Evolutionary conservation across 2,888 invertebrate genomes (phyloP), one percentile per base, ranked within the genome.

Genomic region (Microctonus aethiopoides): DNA sequence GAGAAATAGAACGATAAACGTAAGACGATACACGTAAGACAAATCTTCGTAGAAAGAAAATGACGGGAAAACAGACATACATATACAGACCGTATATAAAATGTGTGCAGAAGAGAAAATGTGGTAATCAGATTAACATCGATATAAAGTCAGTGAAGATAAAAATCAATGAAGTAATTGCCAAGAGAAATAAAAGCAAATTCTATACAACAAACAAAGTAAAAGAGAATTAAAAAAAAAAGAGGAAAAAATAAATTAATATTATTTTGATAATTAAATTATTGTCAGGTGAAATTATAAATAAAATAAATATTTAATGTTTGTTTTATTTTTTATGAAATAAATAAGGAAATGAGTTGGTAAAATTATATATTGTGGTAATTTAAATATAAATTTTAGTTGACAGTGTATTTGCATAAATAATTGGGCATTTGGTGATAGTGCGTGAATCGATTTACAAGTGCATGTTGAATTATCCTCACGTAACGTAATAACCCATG

Each of bases 401-500:
- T 11, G 24, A 6, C 4, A 4, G 3, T 56, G 29, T 29, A 26
- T 56, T 24, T 56, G 29, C 13, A 56, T 56, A 22, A 1, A 26
- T 56, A 56, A 56, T 56, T 24, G 24, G 56, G 24, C 56, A 56
- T 56, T 24, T 56, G 56, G n/a, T 54, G 68, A 68, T 76, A 80
- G 75, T 82, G 73, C 75, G 63, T 77, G 76, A 78, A 78, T 79
- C 77, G 74, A 79, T 79, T 81, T 79, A 81, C 80, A 80, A 78
- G 77, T 77, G 78, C 77, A 78, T 77, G 77, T 75, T 80, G 75
- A 79, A 78, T 81, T 77, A 78, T 87, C 88, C 91, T 91, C 88
- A 91, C 91, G 91, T 86, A 81, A 91, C 87, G 85, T 90, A 91
- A 81, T 89, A 85, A 76, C 91, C 91, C 76, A 91, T 88, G 78